These are phyloP conservation scores for Pocillopora verrucosa DNA, from an alignment of 64 coral and sea anemone genomes.

Conservation along the genomic window DNA sequence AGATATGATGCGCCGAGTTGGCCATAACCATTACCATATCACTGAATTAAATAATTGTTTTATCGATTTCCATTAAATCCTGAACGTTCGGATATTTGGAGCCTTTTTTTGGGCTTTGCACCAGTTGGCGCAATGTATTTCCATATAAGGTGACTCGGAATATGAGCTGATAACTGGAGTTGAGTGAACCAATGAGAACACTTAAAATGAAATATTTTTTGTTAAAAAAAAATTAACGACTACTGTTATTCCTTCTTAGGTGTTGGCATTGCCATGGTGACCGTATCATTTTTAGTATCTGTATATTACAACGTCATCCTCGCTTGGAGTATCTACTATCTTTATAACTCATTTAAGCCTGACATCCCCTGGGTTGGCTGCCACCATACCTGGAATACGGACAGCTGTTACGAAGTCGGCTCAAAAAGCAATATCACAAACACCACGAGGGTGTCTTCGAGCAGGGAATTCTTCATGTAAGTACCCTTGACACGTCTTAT, in stretches of 20 bases:
- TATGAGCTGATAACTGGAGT: no score
- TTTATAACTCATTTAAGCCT: constrained; percentile 70
- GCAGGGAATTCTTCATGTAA: constrained; percentile 85
- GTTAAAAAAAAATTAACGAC: no score
- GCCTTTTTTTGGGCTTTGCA: no score
- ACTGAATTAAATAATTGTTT: no score
- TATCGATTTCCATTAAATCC: no score
- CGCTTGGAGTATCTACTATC: constrained; percentile 82
- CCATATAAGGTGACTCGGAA: no score
- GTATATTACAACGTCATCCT: constrained; percentile 93
- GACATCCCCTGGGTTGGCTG: constrained; percentile 87
- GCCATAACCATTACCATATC: no score
- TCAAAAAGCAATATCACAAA: constrained; percentile 18
- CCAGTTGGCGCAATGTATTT: no score
- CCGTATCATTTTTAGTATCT: constrained; percentile 78
- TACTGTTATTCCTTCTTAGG: constrained; percentile 34
- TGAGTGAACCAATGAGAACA: no score
- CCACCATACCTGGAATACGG: constrained; percentile 76
- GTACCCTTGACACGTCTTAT: neutral
- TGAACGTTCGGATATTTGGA: no score
- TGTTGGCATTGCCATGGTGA: constrained; percentile 81
- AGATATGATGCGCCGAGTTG: no score
- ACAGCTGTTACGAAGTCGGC: constrained; percentile 50
- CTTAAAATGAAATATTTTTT: no score
- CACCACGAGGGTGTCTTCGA: constrained; percentile 61